Percentiles rank a stretch among this genome's conserved stretches.
These are phyloP conservation scores for Diploptera punctata DNA, from an alignment of 2,888 invertebrate species.

Conservation along the genomic window DNA sequence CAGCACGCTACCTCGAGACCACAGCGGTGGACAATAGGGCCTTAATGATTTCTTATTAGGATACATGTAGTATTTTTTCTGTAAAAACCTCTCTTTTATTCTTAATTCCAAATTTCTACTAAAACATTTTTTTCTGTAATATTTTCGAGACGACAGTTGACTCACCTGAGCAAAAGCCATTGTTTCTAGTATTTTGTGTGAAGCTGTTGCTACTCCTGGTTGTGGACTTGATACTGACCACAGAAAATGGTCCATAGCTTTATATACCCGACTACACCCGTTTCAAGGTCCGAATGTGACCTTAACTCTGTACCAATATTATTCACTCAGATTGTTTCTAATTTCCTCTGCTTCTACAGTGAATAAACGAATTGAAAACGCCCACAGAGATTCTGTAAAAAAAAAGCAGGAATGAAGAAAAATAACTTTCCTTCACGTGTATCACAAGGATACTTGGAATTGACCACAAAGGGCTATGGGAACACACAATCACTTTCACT, in stretches of 20 bases:
- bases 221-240: constrained; percentile 17
- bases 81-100: too few species aligned
- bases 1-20: too few species aligned
- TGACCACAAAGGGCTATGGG: constrained; percentile 8
- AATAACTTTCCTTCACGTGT: constrained; percentile 16
- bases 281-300: constrained; percentile 15
- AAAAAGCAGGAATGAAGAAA: not conserved
- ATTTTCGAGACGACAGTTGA: too few species aligned
- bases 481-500: constrained; percentile 22
- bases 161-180: constrained; percentile 25
- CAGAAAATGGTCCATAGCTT: constrained; percentile 9
- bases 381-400: not conserved
- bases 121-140: too few species aligned
- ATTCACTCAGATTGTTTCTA: not conserved
- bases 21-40: too few species aligned
- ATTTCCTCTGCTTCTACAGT: not conserved
- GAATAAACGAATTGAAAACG: not conserved
- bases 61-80: too few species aligned
- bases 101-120: too few species aligned
- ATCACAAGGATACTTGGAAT: not conserved
- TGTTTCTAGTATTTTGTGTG: constrained; percentile 9
- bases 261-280: constrained; percentile 8
- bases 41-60: too few species aligned
- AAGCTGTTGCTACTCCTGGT: not conserved
- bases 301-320: constrained; percentile 8